Percentiles rank a stretch among this genome's conserved stretches.
phyloP scores from a whole-genome alignment of 1,140 invertebrate genomes.

The Elymnias hypermnestra region DNA sequence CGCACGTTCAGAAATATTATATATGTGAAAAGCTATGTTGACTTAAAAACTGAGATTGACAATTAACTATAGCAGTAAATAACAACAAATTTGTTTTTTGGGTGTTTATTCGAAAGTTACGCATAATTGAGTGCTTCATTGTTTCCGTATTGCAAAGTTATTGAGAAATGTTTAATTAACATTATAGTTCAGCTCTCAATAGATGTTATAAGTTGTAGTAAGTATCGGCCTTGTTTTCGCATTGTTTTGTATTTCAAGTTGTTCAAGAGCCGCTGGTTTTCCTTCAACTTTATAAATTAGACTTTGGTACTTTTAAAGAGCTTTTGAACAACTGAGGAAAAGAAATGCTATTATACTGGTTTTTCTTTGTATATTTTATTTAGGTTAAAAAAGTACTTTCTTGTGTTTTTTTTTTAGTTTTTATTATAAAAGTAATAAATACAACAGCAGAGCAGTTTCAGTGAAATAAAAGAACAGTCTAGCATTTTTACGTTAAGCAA shows the following conservation, averaged over 20 bases:
- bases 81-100: no score
- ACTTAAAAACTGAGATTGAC: no score
- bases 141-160: no score
- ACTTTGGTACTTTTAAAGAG: slow-evolving; percentile 23
- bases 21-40: no score
- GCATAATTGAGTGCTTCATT: no score
- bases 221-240: slow-evolving; percentile 11
- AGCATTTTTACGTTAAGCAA: no score
- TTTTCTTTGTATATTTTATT: slow-evolving; percentile 16
- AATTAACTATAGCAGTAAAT: no score
- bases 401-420: neutral
- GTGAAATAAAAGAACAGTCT: no score
- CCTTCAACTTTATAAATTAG: slow-evolving; percentile 22
- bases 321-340: slow-evolving; percentile 22
- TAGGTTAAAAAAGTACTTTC: slow-evolving; percentile 4
- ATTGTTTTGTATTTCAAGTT: slow-evolving; percentile 17
- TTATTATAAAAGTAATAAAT: neutral
- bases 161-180: neutral
- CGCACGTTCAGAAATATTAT: no score
- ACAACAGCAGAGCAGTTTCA: no score
- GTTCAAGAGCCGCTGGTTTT: slow-evolving; percentile 13
- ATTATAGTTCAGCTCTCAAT: slow-evolving; percentile 2
- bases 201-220: slow-evolving; percentile 2
- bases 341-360: slow-evolving; percentile 21
- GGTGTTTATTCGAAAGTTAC: no score